phyloP scores from a whole-genome alignment of 2,888 invertebrate genomes.

The Phortica magna region DNA sequence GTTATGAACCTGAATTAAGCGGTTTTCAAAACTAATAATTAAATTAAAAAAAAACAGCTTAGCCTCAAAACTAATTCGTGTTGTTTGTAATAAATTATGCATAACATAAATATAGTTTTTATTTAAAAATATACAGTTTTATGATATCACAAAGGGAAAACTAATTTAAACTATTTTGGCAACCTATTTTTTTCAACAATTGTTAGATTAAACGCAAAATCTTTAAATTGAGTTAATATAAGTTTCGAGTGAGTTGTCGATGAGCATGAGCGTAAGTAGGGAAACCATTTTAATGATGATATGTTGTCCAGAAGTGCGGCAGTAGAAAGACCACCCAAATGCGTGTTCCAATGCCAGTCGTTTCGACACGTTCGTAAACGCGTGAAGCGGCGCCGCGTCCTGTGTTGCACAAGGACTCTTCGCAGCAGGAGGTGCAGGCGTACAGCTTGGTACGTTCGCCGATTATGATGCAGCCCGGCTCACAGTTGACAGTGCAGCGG shows the following conservation, averaged over 20 bases:
- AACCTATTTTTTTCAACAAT: not conserved
- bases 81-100: not conserved
- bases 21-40: not conserved
- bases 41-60: too few relatives aligned
- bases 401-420: slow-evolving; percentile 87
- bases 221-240: too few relatives aligned
- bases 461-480: slow-evolving; percentile 92
- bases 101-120: not conserved
- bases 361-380: slow-evolving; percentile 67
- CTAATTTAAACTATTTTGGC: not conserved
- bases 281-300: not conserved
- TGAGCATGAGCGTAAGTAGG: too few relatives aligned
- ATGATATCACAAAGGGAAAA: not conserved
- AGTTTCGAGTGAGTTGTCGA: too few relatives aligned
- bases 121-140: not conserved
- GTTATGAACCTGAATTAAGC: not conserved
- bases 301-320: slow-evolving; percentile 14
- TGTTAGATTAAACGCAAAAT: not conserved
- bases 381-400: slow-evolving; percentile 80
- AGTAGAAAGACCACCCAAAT: slow-evolving; percentile 52
- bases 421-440: slow-evolving; percentile 92
- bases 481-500: slow-evolving; percentile 90
- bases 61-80: too few relatives aligned
- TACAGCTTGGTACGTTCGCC: slow-evolving; percentile 93
- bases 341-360: slow-evolving; percentile 71